phyloP scores from a whole-genome alignment of 2,797 vertebrate genomes.

The Enteromius fasciolatus region DNA sequence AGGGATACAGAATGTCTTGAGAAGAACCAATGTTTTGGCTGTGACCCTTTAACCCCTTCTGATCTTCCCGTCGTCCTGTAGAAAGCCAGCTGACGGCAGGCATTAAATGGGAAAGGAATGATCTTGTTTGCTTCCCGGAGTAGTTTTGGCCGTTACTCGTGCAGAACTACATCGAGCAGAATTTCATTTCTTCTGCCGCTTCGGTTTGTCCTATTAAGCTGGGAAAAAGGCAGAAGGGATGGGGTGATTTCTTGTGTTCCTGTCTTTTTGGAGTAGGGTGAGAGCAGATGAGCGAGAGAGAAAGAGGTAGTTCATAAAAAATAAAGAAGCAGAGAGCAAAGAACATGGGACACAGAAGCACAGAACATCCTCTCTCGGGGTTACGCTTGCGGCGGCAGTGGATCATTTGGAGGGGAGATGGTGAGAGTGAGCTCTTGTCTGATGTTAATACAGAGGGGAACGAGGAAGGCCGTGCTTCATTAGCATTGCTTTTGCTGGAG shows the following conservation, averaged over 20 bases:
- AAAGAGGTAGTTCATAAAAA: conserved; percentile 33
- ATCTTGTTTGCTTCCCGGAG: conserved; percentile 37
- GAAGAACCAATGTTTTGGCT: conserved; percentile 51
- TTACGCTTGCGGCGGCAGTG: conserved; percentile 8
- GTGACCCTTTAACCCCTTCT: conserved; percentile 6
- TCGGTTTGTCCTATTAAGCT: conserved; percentile 9
- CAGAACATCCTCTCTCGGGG: conserved; percentile 40
- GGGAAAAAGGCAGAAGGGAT: neutral
- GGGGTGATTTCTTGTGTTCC: conserved; percentile 31
- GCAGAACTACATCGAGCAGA: conserved; percentile 17
- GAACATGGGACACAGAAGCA: conserved; percentile 31
- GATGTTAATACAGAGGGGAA: conserved; percentile 25
- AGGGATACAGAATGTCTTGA: conserved; percentile 28
- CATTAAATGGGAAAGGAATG: conserved; percentile 55
- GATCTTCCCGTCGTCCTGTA: conserved; percentile 13
- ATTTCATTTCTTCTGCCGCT: conserved; percentile 11
- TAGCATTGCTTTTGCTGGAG: conserved; percentile 35
- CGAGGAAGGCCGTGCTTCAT: conserved; percentile 36
- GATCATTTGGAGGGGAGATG: conserved; percentile 40
- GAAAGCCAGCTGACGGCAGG: conserved; percentile 52
- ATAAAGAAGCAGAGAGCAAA: conserved; percentile 29
- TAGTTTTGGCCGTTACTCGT: conserved; percentile 22
- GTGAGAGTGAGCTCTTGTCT: conserved; percentile 39
- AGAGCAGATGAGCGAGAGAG: conserved; percentile 8
- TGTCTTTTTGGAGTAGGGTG: conserved; percentile 1